phyloP scores from a whole-genome alignment of 64 coral and sea anemone genomes.

The Stichodactyla helianthus region DNA sequence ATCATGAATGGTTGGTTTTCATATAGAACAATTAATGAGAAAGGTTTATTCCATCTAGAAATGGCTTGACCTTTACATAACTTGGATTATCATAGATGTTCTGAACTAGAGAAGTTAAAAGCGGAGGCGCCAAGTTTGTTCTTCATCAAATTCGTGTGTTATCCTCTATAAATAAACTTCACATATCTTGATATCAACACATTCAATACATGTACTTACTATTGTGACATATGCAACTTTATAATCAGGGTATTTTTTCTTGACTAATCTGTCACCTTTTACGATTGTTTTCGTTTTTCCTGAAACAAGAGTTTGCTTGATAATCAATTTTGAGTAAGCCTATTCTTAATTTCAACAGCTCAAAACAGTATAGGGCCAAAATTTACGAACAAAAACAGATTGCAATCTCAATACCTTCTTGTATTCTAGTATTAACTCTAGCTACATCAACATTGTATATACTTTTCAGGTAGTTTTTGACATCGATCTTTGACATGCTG shows the following conservation, averaged over 20 bases:
- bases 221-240: slow-evolving; percentile 94
- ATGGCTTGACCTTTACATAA: too few species aligned
- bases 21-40: too few species aligned
- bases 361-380: background rate
- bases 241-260: slow-evolving; percentile 93
- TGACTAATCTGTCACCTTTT: slow-evolving; percentile 64
- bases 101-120: too few species aligned
- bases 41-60: too few species aligned
- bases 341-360: background rate
- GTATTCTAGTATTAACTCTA: slow-evolving; percentile 92
- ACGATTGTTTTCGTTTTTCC: slow-evolving; percentile 85
- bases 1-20: too few species aligned
- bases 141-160: too few species aligned
- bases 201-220: slow-evolving; percentile 41
- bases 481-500: slow-evolving; percentile 94
- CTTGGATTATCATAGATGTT: too few species aligned
- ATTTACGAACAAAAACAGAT: background rate
- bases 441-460: slow-evolving; percentile 91
- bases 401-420: slow-evolving; percentile 48
- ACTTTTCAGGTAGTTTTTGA: slow-evolving; percentile 80
- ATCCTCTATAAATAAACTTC: too few species aligned
- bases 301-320: background rate
- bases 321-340: background rate
- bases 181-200: background rate
- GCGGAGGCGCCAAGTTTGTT: too few species aligned